Base-by-base conservation (phyloP, 1,140 invertebrate genomes). In the Ladona fulva region DNA sequence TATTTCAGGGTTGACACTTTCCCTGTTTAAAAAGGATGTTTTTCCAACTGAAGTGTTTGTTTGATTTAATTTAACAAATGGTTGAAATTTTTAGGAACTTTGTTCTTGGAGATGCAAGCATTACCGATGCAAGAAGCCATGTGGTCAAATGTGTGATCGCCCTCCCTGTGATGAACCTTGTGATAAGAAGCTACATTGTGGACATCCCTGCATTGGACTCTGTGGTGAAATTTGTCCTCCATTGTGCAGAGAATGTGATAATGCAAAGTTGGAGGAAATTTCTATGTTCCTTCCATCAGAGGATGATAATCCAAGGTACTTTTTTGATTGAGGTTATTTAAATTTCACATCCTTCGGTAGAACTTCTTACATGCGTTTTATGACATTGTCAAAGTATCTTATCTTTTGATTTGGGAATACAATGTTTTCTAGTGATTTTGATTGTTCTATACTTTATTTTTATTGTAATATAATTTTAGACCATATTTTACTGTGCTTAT, bases 141-240 rank as follows among this genome's bases (percentile, higher is more conserved):
- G 91, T 83, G 85, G 86, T 42, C 82, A 88, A 76, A 80, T 82
- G 78, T 91, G 90, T 83, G 81, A 83, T 77, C 82, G 86, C 6
- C 78, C 83, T 16, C 86, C 87, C 12, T 92, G 91, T 83, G 80
- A 84, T 42, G 80, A 86, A 80, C 86, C 87, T 0, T 92, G 90
- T 78, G 7, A 76, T 0, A 83, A 82, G 77, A 78, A 42, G 42
- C 83, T 90, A 29, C 78, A 80, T 19, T 92, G 91, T 85, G 84
- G 85, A 0, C 91, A 92, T 84, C 78, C 80, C 3, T 92, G 91
- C 83, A 85, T 89, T 81, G 91, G 91, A 25, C 87, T 91, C 76
- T 93, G 92, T 84, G 90, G 91, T 16, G 92, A 93, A 82, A 84
- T 86, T 80, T 89, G 88, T 83, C 88, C 85, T 83, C 86, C 83